Percentiles rank a stretch among this genome's conserved stretches.
Conservation (phyloP, 2,888 invertebrate species). For the Ennomos quercinarius region DNA sequence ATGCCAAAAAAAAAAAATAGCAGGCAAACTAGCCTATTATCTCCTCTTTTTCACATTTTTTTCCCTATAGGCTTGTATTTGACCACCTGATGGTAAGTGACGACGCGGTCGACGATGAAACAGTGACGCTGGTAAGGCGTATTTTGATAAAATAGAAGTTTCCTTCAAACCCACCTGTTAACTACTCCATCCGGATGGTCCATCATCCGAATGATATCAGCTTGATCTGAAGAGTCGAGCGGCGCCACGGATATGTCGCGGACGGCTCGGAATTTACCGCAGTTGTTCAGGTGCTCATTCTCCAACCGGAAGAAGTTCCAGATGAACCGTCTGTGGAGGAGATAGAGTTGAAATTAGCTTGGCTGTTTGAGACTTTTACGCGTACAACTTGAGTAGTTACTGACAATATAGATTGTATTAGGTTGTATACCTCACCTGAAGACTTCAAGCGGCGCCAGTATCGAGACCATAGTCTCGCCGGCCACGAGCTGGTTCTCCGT, state of each 20-base stretch:
- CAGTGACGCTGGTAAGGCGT: too few species aligned
- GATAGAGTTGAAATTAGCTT: neutral
- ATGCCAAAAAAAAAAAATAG: too few species aligned
- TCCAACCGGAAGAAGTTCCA: constrained; percentile 99
- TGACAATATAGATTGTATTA: too few species aligned
- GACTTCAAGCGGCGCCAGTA: constrained; percentile 94
- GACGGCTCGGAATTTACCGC: constrained; percentile 99
- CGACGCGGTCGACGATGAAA: too few species aligned
- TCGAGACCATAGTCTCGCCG: constrained; percentile 92
- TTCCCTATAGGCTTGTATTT: too few species aligned
- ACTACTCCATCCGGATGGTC: constrained; percentile 95
- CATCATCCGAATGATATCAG: constrained; percentile 96
- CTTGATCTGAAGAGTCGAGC: constrained; percentile 96
- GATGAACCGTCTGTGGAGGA: constrained; percentile 91
- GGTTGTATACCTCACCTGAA: constrained; percentile 87
- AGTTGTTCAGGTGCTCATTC: constrained; percentile 99
- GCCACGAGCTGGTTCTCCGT: constrained; percentile 91
- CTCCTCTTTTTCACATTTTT: too few species aligned
- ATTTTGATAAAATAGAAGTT: too few species aligned
- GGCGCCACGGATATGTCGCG: constrained; percentile 98
- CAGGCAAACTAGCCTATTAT: too few species aligned
- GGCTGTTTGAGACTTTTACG: neutral
- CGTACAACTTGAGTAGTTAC: too few species aligned
- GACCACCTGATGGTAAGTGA: too few species aligned
- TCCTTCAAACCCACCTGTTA: constrained; percentile 84